These are phyloP conservation scores for Melanostigma gelatinosum DNA, from an alignment of 2,113 vertebrate species.

Conservation along the genomic window DNA sequence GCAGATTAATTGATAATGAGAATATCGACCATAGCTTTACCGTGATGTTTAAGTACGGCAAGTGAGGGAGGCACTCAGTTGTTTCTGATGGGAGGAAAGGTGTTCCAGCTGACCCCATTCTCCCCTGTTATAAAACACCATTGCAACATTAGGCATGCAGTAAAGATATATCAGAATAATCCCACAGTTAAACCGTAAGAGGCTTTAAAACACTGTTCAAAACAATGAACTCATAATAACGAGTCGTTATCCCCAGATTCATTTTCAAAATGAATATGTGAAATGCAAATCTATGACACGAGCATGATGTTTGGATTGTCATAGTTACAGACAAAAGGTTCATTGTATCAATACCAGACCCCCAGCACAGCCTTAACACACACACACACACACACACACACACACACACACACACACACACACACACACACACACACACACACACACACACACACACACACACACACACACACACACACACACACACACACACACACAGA, in stretches of 20 bases:
- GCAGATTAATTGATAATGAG: neutral
- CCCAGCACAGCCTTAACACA: slow-evolving; percentile 3
- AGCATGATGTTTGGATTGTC: slow-evolving; percentile 51
- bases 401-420: too few species aligned
- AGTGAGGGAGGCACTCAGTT: neutral
- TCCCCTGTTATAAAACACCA: neutral
- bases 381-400: neutral
- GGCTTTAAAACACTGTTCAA: neutral
- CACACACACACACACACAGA: too few species aligned
- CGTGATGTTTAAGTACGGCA: neutral
- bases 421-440: neutral
- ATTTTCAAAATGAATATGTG: neutral
- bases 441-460: too few species aligned
- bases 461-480: neutral
- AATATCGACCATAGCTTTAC: neutral
- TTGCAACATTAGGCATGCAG: neutral
- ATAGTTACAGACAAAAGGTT: slow-evolving; percentile 70
- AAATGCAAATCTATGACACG: slow-evolving; percentile 10
- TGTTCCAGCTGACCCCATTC: neutral
- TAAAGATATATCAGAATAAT: slow-evolving; percentile 3
- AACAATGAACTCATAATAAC: neutral
- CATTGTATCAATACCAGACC: slow-evolving; percentile 56
- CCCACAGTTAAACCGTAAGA: neutral
- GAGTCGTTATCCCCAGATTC: neutral
- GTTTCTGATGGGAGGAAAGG: neutral